Evolutionary conservation across 1,140 invertebrate genomes (phyloP), one percentile per base, ranked within the genome.

Genomic region (Penaeus indicus): DNA sequence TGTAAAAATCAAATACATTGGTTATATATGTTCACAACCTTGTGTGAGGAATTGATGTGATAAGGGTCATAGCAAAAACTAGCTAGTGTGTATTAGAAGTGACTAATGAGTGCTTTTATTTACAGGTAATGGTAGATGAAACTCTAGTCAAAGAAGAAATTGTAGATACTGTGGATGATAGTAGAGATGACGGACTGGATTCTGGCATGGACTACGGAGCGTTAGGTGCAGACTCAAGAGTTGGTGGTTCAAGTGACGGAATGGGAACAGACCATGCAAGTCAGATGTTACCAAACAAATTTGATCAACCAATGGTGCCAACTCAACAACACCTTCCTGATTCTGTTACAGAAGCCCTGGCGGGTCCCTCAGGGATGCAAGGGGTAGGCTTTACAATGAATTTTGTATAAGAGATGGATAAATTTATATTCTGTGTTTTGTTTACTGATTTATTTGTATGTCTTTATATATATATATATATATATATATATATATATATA

Each of bases 131-230:
- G 67, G 27, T 84, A 84, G 86, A 88, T 77, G 86, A 88, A 84
- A 84, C 81, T 69, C 81, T 88, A 88, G 86, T 88, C 81, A 88
- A 88, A 84, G 86, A 88, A 75, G 86, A 88, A 67, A 88, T 88
- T 27, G 54, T 88, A 75, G 86, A 88, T 2, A 61, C 78, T 27
- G 19, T 83, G 32, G 80, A 82, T 54, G 80, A 83, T 18, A 83
- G 82, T 63, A 62, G 63, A 62, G 81, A 88, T 38, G 63, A 83
- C 25, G 16, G 83, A 60, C 42, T 88, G 63, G 61, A 83, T 60
- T 83, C 67, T 63, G 86, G 80, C 22, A 77, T 88, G 60, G 86
- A 88, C 62, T 88, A 88, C 61, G 80, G 86, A 32, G 83, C 86
- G 22, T 38, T 88, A 62, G 54, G 42, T 54, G n/a, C 79, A 3